Conservation (phyloP, 2,797 vertebrate genomes). For the Ispidina picta region DNA sequence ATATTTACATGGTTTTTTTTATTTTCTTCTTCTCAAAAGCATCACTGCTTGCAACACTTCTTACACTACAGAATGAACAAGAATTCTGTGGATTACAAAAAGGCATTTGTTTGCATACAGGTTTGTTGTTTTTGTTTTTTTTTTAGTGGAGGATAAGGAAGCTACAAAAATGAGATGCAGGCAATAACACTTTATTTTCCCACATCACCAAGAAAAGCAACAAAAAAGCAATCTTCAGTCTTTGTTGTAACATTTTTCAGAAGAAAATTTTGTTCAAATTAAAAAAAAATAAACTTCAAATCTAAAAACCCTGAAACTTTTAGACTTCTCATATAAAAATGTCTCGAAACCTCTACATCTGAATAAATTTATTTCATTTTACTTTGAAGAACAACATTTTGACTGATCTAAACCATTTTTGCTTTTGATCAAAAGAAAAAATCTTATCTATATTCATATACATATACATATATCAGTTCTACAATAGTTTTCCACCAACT, state of each 20-base stretch:
- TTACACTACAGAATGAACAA: neutral
- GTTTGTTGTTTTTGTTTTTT: neutral
- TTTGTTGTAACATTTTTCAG: neutral
- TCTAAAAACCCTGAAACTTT: neutral
- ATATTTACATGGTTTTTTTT: neutral
- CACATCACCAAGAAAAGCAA: neutral
- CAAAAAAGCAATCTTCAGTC: neutral
- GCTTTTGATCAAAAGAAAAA: neutral
- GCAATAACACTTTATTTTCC: neutral
- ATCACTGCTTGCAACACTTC: neutral
- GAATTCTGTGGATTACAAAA: neutral
- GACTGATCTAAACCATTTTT: neutral
- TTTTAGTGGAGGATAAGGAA: neutral
- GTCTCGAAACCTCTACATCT: neutral
- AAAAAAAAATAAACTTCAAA: neutral
- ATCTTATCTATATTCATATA: neutral
- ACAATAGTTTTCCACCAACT: neutral
- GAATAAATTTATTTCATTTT: neutral
- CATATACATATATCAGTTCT: accelerated
- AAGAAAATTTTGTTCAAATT: neutral
- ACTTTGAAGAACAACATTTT: neutral
- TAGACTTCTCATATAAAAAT: neutral
- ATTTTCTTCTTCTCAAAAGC: neutral
- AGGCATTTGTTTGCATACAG: neutral
- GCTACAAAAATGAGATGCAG: neutral